Conservation (phyloP, 2,113 vertebrate species). For the Stercorarius parasiticus region DNA sequence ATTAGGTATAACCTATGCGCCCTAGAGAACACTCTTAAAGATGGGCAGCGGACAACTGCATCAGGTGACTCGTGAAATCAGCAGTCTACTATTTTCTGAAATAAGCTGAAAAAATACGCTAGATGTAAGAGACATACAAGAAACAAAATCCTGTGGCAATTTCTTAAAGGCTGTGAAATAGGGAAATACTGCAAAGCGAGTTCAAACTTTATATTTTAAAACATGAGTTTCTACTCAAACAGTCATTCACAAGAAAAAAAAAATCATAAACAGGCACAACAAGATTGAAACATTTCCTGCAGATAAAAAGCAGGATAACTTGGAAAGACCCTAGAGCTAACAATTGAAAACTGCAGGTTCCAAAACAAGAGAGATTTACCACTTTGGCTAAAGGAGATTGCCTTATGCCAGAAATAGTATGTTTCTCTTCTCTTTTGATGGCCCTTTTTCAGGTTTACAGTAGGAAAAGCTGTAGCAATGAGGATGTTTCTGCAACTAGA, state of each 20-base stretch:
- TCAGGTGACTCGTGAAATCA: background rate
- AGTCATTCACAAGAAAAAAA: background rate
- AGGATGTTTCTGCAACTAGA: background rate
- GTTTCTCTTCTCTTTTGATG: background rate
- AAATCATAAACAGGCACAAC: background rate
- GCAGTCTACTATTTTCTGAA: background rate
- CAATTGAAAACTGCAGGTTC: background rate
- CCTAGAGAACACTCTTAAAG: background rate
- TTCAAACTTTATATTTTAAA: background rate
- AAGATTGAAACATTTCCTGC: background rate
- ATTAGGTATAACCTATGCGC: background rate
- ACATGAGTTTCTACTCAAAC: background rate
- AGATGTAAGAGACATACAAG: background rate
- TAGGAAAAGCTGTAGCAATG: background rate
- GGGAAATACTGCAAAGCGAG: background rate
- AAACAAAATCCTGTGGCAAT: background rate
- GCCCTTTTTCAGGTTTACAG: background rate
- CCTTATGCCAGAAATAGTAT: background rate
- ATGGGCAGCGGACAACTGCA: background rate
- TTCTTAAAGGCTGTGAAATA: background rate
- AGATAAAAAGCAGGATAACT: background rate
- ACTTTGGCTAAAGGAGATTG: background rate
- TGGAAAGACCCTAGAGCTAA: background rate
- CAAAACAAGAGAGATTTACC: background rate
- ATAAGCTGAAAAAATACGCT: background rate